A percentile compares a stretch with the other conserved stretches of the same genome.
Evolutionary conservation across 1,140 invertebrate species (phyloP).

Genomic region (Orchesella cincta): DNA sequence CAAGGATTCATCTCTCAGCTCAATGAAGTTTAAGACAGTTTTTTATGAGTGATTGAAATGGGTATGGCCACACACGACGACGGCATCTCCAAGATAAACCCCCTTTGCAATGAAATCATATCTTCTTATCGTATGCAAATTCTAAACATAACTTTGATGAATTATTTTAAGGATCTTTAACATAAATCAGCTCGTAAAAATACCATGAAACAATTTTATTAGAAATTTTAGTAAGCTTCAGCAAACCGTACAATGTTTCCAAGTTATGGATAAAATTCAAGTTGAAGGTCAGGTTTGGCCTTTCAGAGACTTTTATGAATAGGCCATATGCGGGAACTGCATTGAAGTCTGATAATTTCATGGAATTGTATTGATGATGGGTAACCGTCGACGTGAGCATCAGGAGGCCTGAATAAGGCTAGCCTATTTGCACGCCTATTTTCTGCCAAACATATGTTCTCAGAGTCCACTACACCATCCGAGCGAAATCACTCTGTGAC

Average conservation of each 20-base stretch:
- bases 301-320: background rate
- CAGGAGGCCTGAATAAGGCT: background rate
- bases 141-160: too few species aligned
- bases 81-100: too few species aligned
- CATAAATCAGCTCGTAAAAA: too few species aligned
- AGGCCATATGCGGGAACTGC: background rate
- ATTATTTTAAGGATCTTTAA: too few species aligned
- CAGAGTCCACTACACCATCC: background rate
- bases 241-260: too few species aligned
- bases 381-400: conserved; percentile 19
- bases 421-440: conserved; percentile 28
- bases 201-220: too few species aligned
- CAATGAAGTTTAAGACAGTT: too few species aligned
- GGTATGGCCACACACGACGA: conserved; percentile 9
- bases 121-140: too few species aligned
- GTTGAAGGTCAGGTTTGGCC: conserved; percentile 16
- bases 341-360: background rate
- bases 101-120: too few species aligned
- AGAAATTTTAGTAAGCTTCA: too few species aligned
- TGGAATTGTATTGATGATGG: background rate
- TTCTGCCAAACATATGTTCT: conserved; percentile 31
- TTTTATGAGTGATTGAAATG: background rate
- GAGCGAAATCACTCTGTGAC: conserved; percentile 5
- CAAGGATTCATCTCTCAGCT: too few species aligned
- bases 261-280: too few species aligned